Base-by-base conservation (phyloP, 64 coral and sea anemone genomes). In the Actinia equina region DNA sequence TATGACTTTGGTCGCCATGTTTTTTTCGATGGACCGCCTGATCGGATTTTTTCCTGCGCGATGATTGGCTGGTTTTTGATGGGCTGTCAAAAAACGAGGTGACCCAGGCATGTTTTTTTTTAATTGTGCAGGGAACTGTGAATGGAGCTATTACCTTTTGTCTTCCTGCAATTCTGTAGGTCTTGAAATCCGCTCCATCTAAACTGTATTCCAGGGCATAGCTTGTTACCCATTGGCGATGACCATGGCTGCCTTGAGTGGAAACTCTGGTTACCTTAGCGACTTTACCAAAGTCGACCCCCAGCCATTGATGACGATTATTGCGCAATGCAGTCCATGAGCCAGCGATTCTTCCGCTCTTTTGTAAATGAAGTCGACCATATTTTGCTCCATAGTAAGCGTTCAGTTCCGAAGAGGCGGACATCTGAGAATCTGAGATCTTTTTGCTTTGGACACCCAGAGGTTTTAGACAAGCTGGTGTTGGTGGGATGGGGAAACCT, bases 241-340 rank as follows among this genome's bases (percentile, higher is more conserved):
- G 18, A 57, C 79, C 77, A 22, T 60, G 71, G 41, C 83, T 52
- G 1, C 89, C 89, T 44, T 91, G 84, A 22, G 83, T 91, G 22
- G 83, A 64, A 12, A 91, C 18, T 54, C 57, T 91, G 3, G 83
- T 62, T 43, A 91, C 83, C 44, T 91, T 81, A 16, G 74, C 59
- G 76, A 84, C 77, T 17, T 43, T 55, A 79, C 89, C 84, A 82
- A 91, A 82, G 23, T 86, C 84, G 9, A 91, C 84, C 58, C 82
- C 78, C 19, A 91, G 85, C 84, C 84, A 91, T 55, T 91, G 83
- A 15, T 86, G 43, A 25, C 23, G 20, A 44, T 91, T 86, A 8
- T 46, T 57, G 52, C 56, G 11, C 7, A 56, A 22, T 23, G 89
- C 52, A n/a, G 85, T 12, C 89, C 89, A 91, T 13, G 65, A 76